Percentiles rank a stretch among this genome's conserved stretches.
Conservation (phyloP, 2,113 vertebrate genomes). For the Penelope pileata region DNA sequence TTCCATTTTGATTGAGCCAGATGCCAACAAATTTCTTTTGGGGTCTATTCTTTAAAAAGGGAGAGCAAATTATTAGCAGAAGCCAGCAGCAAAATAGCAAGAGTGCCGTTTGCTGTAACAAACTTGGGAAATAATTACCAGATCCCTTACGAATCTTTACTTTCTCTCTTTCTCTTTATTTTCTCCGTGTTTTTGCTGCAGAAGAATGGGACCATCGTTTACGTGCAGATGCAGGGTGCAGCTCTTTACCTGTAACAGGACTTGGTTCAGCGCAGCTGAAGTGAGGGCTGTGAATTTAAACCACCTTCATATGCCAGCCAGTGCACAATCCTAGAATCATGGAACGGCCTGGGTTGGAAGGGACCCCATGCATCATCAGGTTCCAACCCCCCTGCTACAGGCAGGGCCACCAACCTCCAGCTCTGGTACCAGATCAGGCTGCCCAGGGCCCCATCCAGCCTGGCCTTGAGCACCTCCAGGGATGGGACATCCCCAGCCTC, state of each 20-base stretch:
- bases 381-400: too few relatives aligned
- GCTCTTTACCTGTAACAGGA: not conserved
- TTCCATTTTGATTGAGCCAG: slow-evolving; percentile 50
- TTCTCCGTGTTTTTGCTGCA: not conserved
- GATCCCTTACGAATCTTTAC: not conserved
- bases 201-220: not conserved
- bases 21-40: slow-evolving; percentile 21
- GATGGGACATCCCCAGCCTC: too few relatives aligned
- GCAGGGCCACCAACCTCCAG: too few relatives aligned
- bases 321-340: too few relatives aligned
- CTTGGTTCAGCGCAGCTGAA: not conserved
- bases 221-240: not conserved
- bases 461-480: too few relatives aligned
- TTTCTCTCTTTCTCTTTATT: not conserved
- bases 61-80: slow-evolving; percentile 25
- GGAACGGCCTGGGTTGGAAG: too few relatives aligned
- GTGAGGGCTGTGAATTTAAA: not conserved
- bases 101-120: not conserved
- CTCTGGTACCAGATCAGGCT: too few relatives aligned
- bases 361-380: too few relatives aligned
- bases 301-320: not conserved
- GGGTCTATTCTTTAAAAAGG: slow-evolving; percentile 36
- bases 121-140: slow-evolving; percentile 24
- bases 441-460: too few relatives aligned
- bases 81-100: slow-evolving; percentile 24